Evolutionary conservation across 2,797 vertebrate species (phyloP), one percentile per base, ranked within the genome.

Genomic region (Danionella dracula): DNA sequence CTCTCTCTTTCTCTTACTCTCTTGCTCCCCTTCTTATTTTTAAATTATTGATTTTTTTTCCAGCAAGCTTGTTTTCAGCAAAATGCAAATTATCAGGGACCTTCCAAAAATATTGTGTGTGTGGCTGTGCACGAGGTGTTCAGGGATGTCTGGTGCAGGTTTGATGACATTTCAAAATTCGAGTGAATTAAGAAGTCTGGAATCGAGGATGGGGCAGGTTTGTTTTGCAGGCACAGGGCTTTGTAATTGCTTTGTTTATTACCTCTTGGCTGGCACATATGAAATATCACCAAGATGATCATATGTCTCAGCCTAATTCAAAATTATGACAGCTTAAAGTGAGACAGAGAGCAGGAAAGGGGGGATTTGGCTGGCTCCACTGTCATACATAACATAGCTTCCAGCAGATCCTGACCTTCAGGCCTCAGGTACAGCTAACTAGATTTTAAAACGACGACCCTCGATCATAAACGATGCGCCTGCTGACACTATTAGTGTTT

Each of bases 171-270:
- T 59, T 64, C 35, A 73, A 66, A 71, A 48, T 76, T 68, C 40
- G 65, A 46, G 19, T 31, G 57, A 70, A 68, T 74, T 68, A 65
- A 38, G 45, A 60, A 5, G 10, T 41, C 12, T 49, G 42, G 44
- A 50, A 70, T 54, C 27, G 60, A 40, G 45, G 32, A 60, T 8
- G 66, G 50, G 69, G 48, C 66, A 34, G 63, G 69, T 65, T 65
- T 67, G 55, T 67, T 62, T 66, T 41, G 51, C 45, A 31, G 38
- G 63, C 60, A 42, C 38, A 65, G 40, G 54, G 64, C 70, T 66
- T 49, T 64, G 51, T 76, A 72, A 78, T 74, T 76, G 69, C 74
- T 78, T 74, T 74, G 66, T 70, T 70, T 70, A 72, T 78, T 78
- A 59, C 77, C 77, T 75, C 75, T 67, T 66, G 63, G 72, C 63